Evolutionary conservation across 2,113 vertebrate species (phyloP), one percentile per base, ranked within the genome.

Genomic region (Gorsachius goisagi): DNA sequence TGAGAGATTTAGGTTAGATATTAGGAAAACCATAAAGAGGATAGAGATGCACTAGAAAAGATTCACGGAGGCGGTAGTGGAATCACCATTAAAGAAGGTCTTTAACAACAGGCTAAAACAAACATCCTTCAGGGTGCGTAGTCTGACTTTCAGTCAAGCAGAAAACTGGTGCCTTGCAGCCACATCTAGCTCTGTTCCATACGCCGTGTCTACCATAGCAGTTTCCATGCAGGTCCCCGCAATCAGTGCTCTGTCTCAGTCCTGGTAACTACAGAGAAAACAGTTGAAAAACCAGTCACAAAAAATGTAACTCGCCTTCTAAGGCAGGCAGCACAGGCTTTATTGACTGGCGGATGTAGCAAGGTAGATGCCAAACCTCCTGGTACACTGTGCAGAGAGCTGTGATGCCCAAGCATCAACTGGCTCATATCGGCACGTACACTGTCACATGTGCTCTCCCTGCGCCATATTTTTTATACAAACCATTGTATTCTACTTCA

Each of bases 1-100:
- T 35, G 72, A 92, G 83, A 86, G 83, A 90, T 86, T 92, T 90
- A 90, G 50, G 59, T 86, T 68, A 78, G 77, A 81, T 95, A 91
- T 82, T 44, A 82, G 86, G 56, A 72, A 93, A 95, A 81, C 66
- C 56, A 63, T 74, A 82, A 75, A 91, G 39, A 87, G 44, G 72
- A 68, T 33, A 80, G 20, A 68, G 55, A 47, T 24, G 23, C n/a
- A 59, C n/a, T 53, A 35, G 85, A 83, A 68, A 62, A 93, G 47
- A 87, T 78, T 81, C 73, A 89, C 68, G 67, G 84, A 87, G 47
- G 58, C 6, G 0, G 26, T 47, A 82, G 77, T 55, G 47, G 56
- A 91, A 89, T 84, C 77, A n/a, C 35, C 44, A 56, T 81, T 85
- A 78, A 85, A 89, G 67, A 30, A 81, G 44, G 63, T 76, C 91